A percentile compares a stretch with the other conserved stretches of the same genome.
These are phyloP conservation scores for Caenorhabditis becei DNA, from an alignment of 2,888 invertebrate genomes.

Conservation along the genomic window DNA sequence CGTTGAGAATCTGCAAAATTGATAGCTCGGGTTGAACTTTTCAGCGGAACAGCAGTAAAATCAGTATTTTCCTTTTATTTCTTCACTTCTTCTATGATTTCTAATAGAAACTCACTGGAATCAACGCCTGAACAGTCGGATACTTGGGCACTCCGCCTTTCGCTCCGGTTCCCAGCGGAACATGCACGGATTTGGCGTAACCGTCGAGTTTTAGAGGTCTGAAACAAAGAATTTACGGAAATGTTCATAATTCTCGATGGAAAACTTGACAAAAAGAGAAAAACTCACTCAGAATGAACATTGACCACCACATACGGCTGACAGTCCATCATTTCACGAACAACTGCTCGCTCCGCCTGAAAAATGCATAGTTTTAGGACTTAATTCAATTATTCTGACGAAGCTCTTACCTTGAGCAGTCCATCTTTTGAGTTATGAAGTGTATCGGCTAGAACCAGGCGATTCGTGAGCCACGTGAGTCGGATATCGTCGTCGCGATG, in stretches of 20 bases:
- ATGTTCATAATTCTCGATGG: not conserved
- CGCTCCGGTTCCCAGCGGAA: slow-evolving; percentile 44
- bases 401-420: slow-evolving; percentile 37
- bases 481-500: slow-evolving; percentile 61
- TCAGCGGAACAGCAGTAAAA: no score
- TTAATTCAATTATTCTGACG: not conserved
- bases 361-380: slow-evolving; percentile 5
- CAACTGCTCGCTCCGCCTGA: slow-evolving; percentile 55
- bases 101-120: slow-evolving; percentile 28
- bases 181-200: slow-evolving; percentile 61
- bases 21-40: not conserved
- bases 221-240: slow-evolving; percentile 7
- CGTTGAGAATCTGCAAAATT: slow-evolving; percentile 55
- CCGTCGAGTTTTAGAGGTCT: slow-evolving; percentile 60
- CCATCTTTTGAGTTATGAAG: slow-evolving; percentile 53
- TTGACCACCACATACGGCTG: slow-evolving; percentile 64
- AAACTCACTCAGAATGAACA: slow-evolving; percentile 55
- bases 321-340: slow-evolving; percentile 61
- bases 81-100: no score
- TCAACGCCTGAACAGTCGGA: slow-evolving; percentile 48
- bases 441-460: slow-evolving; percentile 60
- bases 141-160: slow-evolving; percentile 48
- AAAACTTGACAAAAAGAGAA: not conserved
- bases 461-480: slow-evolving; percentile 61
- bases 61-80: no score